These are phyloP conservation scores for Onychomys leucogaster DNA, from an alignment of 2,797 vertebrate genomes.

Conservation along the genomic window DNA sequence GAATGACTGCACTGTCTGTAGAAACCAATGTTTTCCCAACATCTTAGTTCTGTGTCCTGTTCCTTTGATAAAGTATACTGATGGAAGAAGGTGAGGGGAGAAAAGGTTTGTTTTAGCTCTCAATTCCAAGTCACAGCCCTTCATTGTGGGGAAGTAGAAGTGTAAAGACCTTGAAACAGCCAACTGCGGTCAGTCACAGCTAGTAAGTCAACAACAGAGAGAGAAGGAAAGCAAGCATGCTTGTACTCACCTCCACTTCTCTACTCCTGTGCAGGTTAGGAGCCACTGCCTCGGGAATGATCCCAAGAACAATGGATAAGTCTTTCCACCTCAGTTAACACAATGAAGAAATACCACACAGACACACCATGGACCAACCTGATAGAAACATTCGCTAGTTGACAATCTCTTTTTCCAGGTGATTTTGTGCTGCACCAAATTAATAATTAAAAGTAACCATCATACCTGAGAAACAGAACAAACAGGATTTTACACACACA, in stretches of 20 bases:
- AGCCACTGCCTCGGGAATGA: neutral
- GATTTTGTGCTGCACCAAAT: neutral
- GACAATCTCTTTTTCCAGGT: neutral
- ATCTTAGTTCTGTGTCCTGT: no score
- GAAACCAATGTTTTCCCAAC: neutral
- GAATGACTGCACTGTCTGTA: neutral
- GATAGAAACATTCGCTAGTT: neutral
- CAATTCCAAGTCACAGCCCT: neutral
- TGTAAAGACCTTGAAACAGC: neutral
- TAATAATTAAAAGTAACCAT: neutral
- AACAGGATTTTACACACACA: neutral
- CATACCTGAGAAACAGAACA: neutral
- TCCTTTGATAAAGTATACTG: neutral
- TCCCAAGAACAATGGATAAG: neutral
- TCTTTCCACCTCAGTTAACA: neutral
- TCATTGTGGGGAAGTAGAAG: neutral
- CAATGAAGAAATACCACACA: neutral
- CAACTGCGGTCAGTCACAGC: neutral
- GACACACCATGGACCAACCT: no score
- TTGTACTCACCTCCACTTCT: neutral
- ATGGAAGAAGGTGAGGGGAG: neutral
- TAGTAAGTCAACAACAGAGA: neutral
- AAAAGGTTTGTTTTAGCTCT: neutral
- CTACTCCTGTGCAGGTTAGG: neutral
- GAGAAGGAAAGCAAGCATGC: neutral